These are phyloP conservation scores for Rhinichthys klamathensis DNA, from an alignment of 2,113 vertebrate genomes.

Conservation along the genomic window DNA sequence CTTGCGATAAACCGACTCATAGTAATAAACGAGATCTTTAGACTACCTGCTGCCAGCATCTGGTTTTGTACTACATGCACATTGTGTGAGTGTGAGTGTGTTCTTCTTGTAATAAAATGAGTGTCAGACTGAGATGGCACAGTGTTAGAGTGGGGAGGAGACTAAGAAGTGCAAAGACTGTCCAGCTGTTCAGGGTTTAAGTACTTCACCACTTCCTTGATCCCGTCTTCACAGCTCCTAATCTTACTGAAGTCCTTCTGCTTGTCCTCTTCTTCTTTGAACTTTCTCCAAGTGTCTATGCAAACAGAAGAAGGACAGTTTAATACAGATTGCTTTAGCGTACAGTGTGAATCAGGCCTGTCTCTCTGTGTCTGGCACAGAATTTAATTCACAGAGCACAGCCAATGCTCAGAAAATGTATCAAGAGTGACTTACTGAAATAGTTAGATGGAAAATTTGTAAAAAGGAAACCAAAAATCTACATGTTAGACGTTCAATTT, in stretches of 20 bases:
- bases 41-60: constrained; percentile 49
- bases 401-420: neutral
- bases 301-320: constrained; percentile 24
- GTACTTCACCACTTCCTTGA: constrained; percentile 76
- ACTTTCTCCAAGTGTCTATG: constrained; percentile 76
- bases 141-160: constrained; percentile 7
- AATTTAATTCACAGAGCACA: neutral
- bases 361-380: neutral
- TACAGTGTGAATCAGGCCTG: neutral
- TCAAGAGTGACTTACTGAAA: neutral
- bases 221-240: constrained; percentile 72
- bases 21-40: constrained; percentile 45
- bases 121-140: constrained; percentile 34
- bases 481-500: constrained; percentile 40
- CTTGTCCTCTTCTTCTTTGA: constrained; percentile 71
- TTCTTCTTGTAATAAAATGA: constrained; percentile 42
- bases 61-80: constrained; percentile 53
- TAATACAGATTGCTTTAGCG: neutral
- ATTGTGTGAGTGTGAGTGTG: constrained; percentile 19
- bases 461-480: constrained; percentile 38
- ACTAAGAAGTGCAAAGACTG: constrained; percentile 72
- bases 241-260: constrained; percentile 67
- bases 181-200: constrained; percentile 74
- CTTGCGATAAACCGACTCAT: constrained; percentile 40
- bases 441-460: neutral